phyloP scores from a whole-genome alignment of 2,113 vertebrate genomes.

The Mobula birostris region DNA sequence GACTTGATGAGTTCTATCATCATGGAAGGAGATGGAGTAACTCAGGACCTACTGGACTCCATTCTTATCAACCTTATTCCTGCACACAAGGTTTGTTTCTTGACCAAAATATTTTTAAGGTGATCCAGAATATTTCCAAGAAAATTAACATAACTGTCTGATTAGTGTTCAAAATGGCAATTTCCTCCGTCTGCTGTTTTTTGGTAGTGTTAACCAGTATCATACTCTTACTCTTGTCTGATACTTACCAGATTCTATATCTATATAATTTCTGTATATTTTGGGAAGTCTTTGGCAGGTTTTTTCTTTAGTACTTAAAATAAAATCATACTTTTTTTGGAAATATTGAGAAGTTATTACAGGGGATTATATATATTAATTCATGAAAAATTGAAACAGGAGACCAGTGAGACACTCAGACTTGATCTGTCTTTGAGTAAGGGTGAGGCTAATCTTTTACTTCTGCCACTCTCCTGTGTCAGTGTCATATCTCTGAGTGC shows the following conservation, averaged over 20 bases:
- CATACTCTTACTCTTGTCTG: background rate
- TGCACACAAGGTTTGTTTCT: conserved; percentile 77
- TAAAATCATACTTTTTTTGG: background rate
- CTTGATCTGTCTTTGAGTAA: too few species aligned
- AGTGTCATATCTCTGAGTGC: too few species aligned
- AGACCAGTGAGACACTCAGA: too few species aligned
- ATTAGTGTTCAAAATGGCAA: background rate
- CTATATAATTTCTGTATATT: background rate
- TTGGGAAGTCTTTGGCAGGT: background rate
- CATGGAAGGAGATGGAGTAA: conserved; percentile 98
- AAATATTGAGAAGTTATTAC: background rate
- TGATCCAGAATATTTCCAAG: background rate
- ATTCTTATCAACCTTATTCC: conserved; percentile 99
- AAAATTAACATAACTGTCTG: background rate
- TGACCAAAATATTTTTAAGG: conserved; percentile 11
- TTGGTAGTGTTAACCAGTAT: background rate
- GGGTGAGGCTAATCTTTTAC: too few species aligned
- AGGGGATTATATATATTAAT: too few species aligned
- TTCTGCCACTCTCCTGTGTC: too few species aligned
- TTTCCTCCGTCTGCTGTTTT: background rate
- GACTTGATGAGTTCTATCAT: conserved; percentile 99
- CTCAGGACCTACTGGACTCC: conserved; percentile 92
- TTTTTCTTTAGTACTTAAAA: background rate
- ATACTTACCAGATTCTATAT: background rate
- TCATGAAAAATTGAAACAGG: too few species aligned